Evolutionary conservation across 2,888 invertebrate genomes (phyloP), one percentile per base, ranked within the genome.

Genomic region (Zygaena filipendulae): DNA sequence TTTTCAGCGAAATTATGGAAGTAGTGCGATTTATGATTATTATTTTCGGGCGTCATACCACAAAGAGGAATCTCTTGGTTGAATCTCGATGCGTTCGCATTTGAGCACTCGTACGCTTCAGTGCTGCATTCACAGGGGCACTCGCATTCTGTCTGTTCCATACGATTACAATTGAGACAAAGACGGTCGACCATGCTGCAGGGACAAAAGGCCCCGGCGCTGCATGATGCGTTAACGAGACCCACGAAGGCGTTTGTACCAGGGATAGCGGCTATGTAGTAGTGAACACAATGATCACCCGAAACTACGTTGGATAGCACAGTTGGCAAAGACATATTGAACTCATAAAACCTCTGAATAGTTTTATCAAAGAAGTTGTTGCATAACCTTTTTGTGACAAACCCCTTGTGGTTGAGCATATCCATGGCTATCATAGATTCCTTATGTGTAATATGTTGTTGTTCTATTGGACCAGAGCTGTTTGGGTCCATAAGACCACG

Each of bases 111-210:
- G 27, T 68, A 72, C 3, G 60, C 43, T 43, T 75, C 72, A 1
- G 84, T 79, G 35, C 81, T 88, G 53, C 96, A 96, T 62, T 96
- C 95, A 59, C 96, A 96, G 0, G 96, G 96, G 53, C 96, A 96
- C 62, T 96, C 96, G 48, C 96, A 96, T 55, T 95, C 95, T 3
- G 87, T 90, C 67, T 93, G 94, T 58, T 95, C 96, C 92, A 95
- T 94, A 25, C 95, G 85, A 58, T 93, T 90, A 59, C 96, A 96
- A 59, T 95, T 95, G 13, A 96, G 81, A 58, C 96, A 96, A 3
- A 91, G 81, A 3, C 94, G 85, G 59, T 95, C 92, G 30, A 87
- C 90, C 68, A 91, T 92, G 53, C 92, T 95, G 59, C 96, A 96
- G 0, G 96, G 95, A 54, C 96, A 96, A 68, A 96, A 96, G 3